phyloP scores from a whole-genome alignment of 2,888 invertebrate genomes.

The Eupithecia pulchellata region DNA sequence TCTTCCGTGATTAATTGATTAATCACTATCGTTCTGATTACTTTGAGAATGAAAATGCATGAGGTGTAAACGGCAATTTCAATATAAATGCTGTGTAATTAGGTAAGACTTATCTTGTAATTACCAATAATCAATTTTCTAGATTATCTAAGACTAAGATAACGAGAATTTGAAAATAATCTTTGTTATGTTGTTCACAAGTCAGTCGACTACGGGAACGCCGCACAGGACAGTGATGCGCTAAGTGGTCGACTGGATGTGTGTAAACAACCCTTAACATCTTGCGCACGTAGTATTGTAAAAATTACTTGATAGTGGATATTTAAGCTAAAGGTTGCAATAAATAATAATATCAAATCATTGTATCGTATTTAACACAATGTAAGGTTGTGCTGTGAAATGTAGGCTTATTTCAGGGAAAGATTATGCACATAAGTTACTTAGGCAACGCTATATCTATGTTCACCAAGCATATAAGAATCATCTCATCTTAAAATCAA shows the following conservation, averaged over 20 bases:
- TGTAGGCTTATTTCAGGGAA: conserved; percentile 15
- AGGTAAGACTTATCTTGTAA: conserved; percentile 22
- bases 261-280: conserved; percentile 1
- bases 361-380: conserved; percentile 24
- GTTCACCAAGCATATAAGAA: neutral
- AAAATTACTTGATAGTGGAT: conserved; percentile 20
- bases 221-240: neutral
- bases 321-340: conserved; percentile 33
- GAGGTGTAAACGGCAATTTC: conserved; percentile 1
- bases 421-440: conserved; percentile 17
- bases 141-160: conserved; percentile 24
- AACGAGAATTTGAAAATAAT: conserved; percentile 9
- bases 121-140: conserved; percentile 20
- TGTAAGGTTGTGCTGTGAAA: conserved; percentile 40
- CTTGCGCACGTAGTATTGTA: conserved; percentile 15
- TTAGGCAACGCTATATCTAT: conserved; percentile 15
- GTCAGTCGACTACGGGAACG: neutral
- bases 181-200: neutral
- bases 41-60: neutral
- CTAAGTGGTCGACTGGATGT: neutral
- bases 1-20: neutral
- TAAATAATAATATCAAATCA: conserved; percentile 22
- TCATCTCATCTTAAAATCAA: neutral
- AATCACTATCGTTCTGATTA: neutral
- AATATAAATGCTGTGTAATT: conserved; percentile 2